These are phyloP conservation scores for Hypomesus transpacificus DNA, from an alignment of 2,113 vertebrate genomes.

Conservation along the genomic window DNA sequence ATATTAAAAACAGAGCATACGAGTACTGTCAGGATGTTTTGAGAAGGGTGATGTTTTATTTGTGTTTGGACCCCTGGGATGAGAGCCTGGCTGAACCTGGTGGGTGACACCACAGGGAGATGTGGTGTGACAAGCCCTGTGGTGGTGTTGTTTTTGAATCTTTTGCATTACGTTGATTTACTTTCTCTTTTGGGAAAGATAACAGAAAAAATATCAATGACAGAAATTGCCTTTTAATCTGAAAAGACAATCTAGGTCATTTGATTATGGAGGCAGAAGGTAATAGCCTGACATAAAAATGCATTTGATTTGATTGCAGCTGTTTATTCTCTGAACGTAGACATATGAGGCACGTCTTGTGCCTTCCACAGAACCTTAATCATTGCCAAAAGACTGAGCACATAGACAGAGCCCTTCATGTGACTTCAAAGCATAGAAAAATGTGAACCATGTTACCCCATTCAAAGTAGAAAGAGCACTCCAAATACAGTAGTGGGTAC, in stretches of 20 bases:
- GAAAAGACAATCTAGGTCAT: no score
- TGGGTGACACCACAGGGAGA: conserved; percentile 7
- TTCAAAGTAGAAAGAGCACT: conserved; percentile 8
- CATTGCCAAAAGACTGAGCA: conserved; percentile 18
- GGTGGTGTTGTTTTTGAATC: not conserved
- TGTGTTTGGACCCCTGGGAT: conserved; percentile 19
- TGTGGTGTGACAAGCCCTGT: conserved; percentile 1
- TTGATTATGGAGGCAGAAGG: not conserved
- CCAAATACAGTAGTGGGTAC: no score
- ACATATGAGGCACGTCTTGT: conserved; percentile 44
- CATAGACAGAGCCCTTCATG: not conserved
- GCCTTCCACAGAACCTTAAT: conserved; percentile 44
- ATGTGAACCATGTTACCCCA: conserved; percentile 17
- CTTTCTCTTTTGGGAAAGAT: conserved; percentile 5
- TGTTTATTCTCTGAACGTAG: no score
- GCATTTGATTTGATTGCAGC: no score
- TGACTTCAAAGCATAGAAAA: conserved; percentile 41
- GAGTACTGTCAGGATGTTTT: conserved; percentile 4
- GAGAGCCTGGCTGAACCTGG: not conserved
- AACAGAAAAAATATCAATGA: not conserved
- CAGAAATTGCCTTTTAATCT: no score
- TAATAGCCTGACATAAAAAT: not conserved
- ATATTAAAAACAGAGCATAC: not conserved
- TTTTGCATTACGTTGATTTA: not conserved
- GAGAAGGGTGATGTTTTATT: conserved; percentile 18